Base-by-base conservation (phyloP, 1,140 invertebrate genomes). In the Hylaeus volcanicus region DNA sequence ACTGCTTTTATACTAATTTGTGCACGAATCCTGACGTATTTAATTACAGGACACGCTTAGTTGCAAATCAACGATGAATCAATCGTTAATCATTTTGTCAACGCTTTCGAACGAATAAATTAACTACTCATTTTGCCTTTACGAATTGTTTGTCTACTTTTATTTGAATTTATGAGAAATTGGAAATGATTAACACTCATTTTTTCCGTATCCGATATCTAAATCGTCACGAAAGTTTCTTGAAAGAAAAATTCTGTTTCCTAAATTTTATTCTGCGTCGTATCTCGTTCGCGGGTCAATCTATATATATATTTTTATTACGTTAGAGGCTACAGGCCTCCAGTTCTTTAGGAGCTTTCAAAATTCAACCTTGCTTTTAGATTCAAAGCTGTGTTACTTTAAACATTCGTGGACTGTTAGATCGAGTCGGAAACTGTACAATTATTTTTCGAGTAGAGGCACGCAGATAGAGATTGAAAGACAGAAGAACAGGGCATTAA, bases 301-400 rank as follows among this genome's bases (percentile, higher is more conserved):
- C 69, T 79, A 73, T 64, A 73, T 64, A 73, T 64, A 53, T 78
- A 78, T 37, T 72, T 71, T 78, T 63, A 71, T 78, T 71, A 70
- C 39, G 56, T 26, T 26, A 26, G 26, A 26, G 26, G 0, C 26
- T 26, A 26, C 26, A 26, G 26, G 26, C 26, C 26, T 26, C 26
- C 26, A 26, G 26, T 26, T 26, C 26, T 26, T 26, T 26, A 26
- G 26, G 26, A 26, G 26, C 26, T 26, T 26, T 26, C 26, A 26
- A 26, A 26, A 26, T 26, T 26, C 26, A 26, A 26, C 26, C 26
- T 26, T 26, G 26, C 26, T 26, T 26, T 26, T 26, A 26, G 26
- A 26, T 26, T 26, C 26, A 26, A 26, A 26, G 26, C 26, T 26
- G 26, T 26, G 26, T 26, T 26, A 26, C 26, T 26, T 26, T 26